phyloP scores from a whole-genome alignment of 53 echinoderm and acorn worm species.

The Holothuria leucospilota region DNA sequence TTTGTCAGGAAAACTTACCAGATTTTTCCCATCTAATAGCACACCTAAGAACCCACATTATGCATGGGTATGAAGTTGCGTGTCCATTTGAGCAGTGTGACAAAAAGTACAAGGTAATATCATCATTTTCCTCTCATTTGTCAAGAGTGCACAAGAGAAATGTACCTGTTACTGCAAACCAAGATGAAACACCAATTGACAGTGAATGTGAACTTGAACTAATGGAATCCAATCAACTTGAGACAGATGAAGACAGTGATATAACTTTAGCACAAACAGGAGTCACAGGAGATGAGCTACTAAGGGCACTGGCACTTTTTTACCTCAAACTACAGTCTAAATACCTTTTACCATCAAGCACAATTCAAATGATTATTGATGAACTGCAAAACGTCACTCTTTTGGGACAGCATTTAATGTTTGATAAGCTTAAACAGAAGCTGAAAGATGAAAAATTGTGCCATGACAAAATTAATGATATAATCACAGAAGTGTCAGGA shows the following conservation, averaged over 20 bases:
- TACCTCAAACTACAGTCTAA: conserved; percentile 52
- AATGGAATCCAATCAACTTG: too few relatives aligned
- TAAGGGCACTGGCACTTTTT: conserved; percentile 39
- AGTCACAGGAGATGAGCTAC: background rate
- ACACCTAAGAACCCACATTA: too few relatives aligned
- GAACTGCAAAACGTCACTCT: conserved; percentile 38
- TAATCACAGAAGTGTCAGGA: conserved; percentile 10
- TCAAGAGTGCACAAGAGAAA: background rate
- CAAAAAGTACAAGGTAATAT: background rate
- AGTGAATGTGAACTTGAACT: background rate
- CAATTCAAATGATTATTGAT: conserved; percentile 51
- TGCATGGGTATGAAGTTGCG: too few relatives aligned
- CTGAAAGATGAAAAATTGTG: conserved; percentile 22
- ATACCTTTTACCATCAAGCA: conserved; percentile 35
- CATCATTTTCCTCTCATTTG: conserved; percentile 21
- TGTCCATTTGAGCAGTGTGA: conserved; percentile 9
- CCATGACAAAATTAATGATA: conserved; percentile 27
- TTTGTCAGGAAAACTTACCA: too few relatives aligned
- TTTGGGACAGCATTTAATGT: conserved; percentile 25
- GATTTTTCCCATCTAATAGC: too few relatives aligned
- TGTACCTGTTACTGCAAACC: too few relatives aligned
- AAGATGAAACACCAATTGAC: too few relatives aligned
- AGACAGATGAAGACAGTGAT: too few relatives aligned
- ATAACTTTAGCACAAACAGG: background rate
- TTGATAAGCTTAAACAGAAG: conserved; percentile 17